Evolutionary conservation across 1,140 invertebrate species (phyloP).

Genomic region (Drosophila lowei): DNA sequence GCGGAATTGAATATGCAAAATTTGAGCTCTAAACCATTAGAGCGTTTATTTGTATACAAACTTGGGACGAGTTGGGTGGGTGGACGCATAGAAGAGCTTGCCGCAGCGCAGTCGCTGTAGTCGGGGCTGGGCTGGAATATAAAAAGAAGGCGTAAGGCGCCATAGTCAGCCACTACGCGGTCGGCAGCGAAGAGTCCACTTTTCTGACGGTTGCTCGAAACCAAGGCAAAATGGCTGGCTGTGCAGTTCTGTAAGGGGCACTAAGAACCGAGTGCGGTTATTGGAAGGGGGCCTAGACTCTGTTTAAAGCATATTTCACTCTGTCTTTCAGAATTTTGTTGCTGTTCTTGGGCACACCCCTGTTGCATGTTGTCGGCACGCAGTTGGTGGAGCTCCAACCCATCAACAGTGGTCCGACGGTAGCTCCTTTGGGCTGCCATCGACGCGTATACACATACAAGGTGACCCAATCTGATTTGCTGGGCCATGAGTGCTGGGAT

Average conservation of each 20-base stretch:
- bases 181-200: constrained; percentile 1
- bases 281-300: background rate
- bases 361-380: constrained; percentile 10
- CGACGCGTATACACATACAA: constrained; percentile 83
- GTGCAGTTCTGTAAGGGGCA: background rate
- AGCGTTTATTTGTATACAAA: constrained; percentile 17
- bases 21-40: constrained; percentile 7
- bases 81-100: background rate
- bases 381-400: constrained; percentile 67
- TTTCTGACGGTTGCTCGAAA: background rate
- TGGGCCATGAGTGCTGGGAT: constrained; percentile 84
- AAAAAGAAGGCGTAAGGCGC: constrained; percentile 18
- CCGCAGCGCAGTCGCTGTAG: constrained; percentile 43
- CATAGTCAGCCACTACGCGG: constrained; percentile 10
- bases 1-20: constrained; percentile 31
- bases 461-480: constrained; percentile 71
- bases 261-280: background rate
- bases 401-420: constrained; percentile 59
- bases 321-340: constrained; percentile 18
- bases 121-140: constrained; percentile 9
- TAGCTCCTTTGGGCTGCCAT: constrained; percentile 83
- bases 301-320: no score
- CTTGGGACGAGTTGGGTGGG: background rate
- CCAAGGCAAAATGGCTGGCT: constrained; percentile 5
- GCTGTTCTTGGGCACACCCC: constrained; percentile 13